phyloP scores from a whole-genome alignment of 2,797 vertebrate species.

The Microchirus variegatus region DNA sequence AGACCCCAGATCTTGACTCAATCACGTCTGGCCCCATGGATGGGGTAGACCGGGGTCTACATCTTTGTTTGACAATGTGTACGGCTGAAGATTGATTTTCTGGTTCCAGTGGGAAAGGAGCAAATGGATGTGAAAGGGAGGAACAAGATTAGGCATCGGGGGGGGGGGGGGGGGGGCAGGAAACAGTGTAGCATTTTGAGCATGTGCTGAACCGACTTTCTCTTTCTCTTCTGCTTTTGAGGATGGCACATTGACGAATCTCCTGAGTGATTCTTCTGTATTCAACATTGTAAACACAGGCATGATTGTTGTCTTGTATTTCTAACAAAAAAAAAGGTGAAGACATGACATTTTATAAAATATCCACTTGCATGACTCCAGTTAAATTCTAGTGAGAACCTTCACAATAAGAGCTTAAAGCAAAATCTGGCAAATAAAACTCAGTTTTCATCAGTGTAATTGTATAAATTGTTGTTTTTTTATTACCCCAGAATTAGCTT shows the following conservation, averaged over 20 bases:
- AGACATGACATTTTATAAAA: no score
- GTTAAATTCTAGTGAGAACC: no score
- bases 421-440: no score
- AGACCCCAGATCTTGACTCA: conserved; percentile 74
- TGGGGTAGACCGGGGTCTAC: conserved; percentile 59
- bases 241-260: neutral
- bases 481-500: no score
- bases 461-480: no score
- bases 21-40: conserved; percentile 61
- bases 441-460: no score
- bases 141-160: conserved; percentile 33
- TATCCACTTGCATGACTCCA: no score
- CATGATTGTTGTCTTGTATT: neutral
- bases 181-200: conserved; percentile 52
- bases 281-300: neutral
- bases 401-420: no score
- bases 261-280: neutral
- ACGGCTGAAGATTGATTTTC: conserved; percentile 63
- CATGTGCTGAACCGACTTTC: conserved; percentile 37
- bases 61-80: conserved; percentile 69
- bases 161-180: conserved; percentile 49
- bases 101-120: conserved; percentile 50
- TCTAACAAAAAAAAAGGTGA: no score
- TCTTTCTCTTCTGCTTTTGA: conserved; percentile 14
- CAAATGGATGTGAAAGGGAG: conserved; percentile 58